Evolutionary conservation across 2,113 vertebrate species (phyloP).

Genomic region (Nettapus auritus): DNA sequence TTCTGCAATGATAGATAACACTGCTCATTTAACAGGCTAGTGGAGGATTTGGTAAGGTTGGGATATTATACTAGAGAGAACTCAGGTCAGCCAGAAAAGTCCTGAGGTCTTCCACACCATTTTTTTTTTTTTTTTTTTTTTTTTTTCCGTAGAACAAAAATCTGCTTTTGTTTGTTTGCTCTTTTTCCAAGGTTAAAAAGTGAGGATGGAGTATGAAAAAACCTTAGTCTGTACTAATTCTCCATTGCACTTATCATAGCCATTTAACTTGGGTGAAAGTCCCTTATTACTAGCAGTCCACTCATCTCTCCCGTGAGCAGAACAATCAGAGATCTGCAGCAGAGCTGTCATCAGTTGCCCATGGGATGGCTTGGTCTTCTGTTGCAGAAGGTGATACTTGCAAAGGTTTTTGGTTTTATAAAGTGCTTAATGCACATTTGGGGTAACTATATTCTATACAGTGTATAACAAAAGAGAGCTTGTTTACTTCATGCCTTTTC

Average conservation of each 20-base stretch:
- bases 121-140: no score
- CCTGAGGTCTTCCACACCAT: not conserved
- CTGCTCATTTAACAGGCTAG: not conserved
- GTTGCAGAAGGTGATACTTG: rapidly evolving
- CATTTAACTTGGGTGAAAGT: not conserved
- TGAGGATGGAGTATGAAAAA: not conserved
- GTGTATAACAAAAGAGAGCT: not conserved
- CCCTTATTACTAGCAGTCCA: not conserved
- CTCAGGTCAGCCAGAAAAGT: not conserved
- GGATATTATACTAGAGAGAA: not conserved
- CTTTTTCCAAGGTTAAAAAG: rapidly evolving
- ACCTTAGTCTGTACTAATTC: rapidly evolving
- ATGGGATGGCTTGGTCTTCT: not conserved
- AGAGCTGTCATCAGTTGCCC: not conserved
- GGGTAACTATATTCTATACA: not conserved
- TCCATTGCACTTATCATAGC: not conserved
- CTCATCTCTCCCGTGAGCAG: not conserved
- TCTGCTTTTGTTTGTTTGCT: no score
- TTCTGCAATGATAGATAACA: not conserved
- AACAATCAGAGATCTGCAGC: no score
- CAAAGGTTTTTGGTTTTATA: not conserved
- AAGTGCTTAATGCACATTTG: not conserved
- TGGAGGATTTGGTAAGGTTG: not conserved
- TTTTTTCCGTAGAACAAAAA: not conserved
- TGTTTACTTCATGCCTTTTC: not conserved